These are phyloP conservation scores for Hiodon tergisus DNA, from an alignment of 2,113 vertebrate species.

Conservation along the genomic window DNA sequence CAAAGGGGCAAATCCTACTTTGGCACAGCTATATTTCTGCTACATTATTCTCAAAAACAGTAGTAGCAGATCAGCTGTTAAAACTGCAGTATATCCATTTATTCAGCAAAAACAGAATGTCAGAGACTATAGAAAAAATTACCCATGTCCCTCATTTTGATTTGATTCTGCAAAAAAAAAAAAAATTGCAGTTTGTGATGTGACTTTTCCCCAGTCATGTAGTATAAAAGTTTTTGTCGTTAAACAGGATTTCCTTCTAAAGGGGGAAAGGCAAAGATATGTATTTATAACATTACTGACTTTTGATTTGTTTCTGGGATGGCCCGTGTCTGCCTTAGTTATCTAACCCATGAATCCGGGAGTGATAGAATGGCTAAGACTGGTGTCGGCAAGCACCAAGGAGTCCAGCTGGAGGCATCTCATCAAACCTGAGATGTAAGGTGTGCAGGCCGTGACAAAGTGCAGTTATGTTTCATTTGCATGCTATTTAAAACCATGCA, in stretches of 20 bases:
- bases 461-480: not conserved
- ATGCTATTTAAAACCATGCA: not conserved
- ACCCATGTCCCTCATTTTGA: too few relatives aligned
- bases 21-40: too few relatives aligned
- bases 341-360: constrained; percentile 19
- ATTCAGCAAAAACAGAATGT: too few relatives aligned
- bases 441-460: not conserved
- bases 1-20: too few relatives aligned
- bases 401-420: not conserved
- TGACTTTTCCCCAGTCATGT: too few relatives aligned
- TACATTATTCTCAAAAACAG: too few relatives aligned
- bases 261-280: constrained; percentile 11
- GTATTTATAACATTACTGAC: constrained; percentile 14
- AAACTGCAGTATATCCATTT: too few relatives aligned
- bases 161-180: too few relatives aligned
- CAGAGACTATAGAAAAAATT: too few relatives aligned
- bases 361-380: not conserved
- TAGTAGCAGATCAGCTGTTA: too few relatives aligned
- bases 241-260: constrained; percentile 19
- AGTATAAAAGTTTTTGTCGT: too few relatives aligned
- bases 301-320: not conserved
- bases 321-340: constrained; percentile 18
- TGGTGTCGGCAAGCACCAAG: not conserved
- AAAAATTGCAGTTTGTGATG: too few relatives aligned
- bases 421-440: not conserved